Evolutionary conservation across 2,797 vertebrate species (phyloP), one percentile per base, ranked within the genome.

Genomic region (Pogonophryne albipinna): DNA sequence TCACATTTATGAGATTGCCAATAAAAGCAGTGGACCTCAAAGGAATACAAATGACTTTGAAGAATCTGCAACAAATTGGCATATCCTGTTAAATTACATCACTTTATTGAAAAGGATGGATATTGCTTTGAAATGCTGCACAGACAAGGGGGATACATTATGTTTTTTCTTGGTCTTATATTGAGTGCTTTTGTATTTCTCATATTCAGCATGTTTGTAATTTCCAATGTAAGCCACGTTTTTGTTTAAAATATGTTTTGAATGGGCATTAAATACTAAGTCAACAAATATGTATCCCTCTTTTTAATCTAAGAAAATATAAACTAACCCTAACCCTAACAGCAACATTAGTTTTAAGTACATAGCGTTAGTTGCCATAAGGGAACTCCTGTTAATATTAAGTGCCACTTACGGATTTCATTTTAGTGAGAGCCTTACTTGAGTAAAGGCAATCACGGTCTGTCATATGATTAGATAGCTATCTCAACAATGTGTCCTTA

Each of bases 1-100:
- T 71, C 68, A 46, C 38, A 85, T 92, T 90, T 80, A 85, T 77
- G 76, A 91, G 89, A 93, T 82, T 90, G 83, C 82, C 80, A 79
- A 86, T 92, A 86, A 92, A 90, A 79, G 53, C 52, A 56, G 72
- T 57, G 45, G 56, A 68, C 76, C 78, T 83, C 23, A 71, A 49
- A 74, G 72, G 84, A 91, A 84, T 90, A 85, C 63, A 76, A 85
- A 92, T 85, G 66, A 74, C 79, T 84, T 61, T 79, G 80, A 84
- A 71, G 42, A 82, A 88, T 87, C 42, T 64, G 58, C 57, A 78
- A 77, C 46, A 77, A 71, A 79, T 52, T 69, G 77, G 49, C 74
- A 65, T 58, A 71, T 83, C 80, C 56, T 74, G 60, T 76, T 74
- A 78, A 81, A 78, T 38, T 46, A 14, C 38, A 61, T 59, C 49